Conservation (phyloP, 2,888 invertebrate genomes). For the Monochamus alternatus region DNA sequence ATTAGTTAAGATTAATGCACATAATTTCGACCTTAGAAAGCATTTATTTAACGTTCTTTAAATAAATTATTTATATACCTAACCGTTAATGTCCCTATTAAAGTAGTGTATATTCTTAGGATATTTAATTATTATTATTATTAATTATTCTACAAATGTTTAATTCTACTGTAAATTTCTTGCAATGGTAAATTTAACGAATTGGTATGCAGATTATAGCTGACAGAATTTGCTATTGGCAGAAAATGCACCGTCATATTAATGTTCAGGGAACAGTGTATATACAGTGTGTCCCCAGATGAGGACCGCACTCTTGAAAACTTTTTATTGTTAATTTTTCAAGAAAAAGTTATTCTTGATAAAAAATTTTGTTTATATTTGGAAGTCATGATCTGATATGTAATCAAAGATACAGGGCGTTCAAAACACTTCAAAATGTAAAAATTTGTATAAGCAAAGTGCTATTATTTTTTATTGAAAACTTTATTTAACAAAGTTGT, state of each 20-base stretch:
- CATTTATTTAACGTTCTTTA: conserved; percentile 58
- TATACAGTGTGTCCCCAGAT: too few species aligned
- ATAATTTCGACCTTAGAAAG: conserved; percentile 64
- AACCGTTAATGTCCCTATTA: conserved; percentile 44
- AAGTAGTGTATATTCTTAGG: background rate
- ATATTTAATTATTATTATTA: background rate
- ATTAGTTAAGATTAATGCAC: conserved; percentile 67
- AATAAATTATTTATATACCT: conserved; percentile 55
- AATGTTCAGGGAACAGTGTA: background rate
- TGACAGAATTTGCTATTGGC: background rate
- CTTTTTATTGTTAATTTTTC: too few species aligned
- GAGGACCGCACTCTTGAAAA: too few species aligned
- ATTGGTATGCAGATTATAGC: background rate
- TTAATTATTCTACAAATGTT: background rate
- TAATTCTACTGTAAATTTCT: background rate
- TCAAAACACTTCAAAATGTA: too few species aligned
- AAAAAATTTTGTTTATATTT: too few species aligned
- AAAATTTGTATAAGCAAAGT: too few species aligned
- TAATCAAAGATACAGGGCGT: too few species aligned
- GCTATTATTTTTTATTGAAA: too few species aligned
- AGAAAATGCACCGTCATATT: background rate
- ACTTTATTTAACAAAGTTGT: too few species aligned
- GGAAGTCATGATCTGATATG: too few species aligned
- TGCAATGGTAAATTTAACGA: background rate
- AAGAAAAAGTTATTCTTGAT: too few species aligned